Conservation (phyloP, 35 echinoderm and acorn worm genomes). For the Stichopus chloronotus region DNA sequence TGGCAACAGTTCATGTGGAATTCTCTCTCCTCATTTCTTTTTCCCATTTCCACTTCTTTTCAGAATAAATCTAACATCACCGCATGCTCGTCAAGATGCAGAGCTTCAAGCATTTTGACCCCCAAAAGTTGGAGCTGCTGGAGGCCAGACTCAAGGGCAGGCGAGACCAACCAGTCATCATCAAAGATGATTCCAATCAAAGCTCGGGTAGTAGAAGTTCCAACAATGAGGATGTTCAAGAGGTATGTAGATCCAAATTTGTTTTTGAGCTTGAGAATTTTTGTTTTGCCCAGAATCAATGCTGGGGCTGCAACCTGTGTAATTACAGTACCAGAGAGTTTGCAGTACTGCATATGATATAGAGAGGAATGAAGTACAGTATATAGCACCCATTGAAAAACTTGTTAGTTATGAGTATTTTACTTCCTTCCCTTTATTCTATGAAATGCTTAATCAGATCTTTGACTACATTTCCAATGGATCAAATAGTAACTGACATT, state of each 20-base stretch:
- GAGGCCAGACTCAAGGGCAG: constrained; percentile 87
- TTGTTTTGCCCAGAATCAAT: not conserved
- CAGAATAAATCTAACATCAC: not conserved
- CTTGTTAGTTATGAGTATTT: too few species aligned
- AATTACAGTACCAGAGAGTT: not conserved
- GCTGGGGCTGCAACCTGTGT: not conserved
- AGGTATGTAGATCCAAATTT: not conserved
- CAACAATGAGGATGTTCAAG: constrained; percentile 60
- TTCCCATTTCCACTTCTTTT: too few species aligned
- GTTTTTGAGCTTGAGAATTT: not conserved
- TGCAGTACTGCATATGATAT: too few species aligned
- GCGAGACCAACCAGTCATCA: constrained; percentile 74
- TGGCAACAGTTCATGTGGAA: too few species aligned
- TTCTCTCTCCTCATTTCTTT: too few species aligned
- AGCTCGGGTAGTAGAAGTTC: constrained; percentile 73
- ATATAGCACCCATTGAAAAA: too few species aligned
- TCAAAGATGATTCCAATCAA: constrained; percentile 85
- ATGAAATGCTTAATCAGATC: too few species aligned
- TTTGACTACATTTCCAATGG: too few species aligned
- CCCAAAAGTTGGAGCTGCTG: constrained; percentile 85
- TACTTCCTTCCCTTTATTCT: too few species aligned
- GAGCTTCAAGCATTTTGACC: constrained; percentile 83
- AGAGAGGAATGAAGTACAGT: too few species aligned
- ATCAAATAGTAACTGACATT: too few species aligned
- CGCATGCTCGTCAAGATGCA: constrained; percentile 57